A percentile compares a stretch with the other conserved stretches of the same genome.
Conservation (phyloP, 2,797 vertebrate genomes). For the Mus caroli region DNA sequence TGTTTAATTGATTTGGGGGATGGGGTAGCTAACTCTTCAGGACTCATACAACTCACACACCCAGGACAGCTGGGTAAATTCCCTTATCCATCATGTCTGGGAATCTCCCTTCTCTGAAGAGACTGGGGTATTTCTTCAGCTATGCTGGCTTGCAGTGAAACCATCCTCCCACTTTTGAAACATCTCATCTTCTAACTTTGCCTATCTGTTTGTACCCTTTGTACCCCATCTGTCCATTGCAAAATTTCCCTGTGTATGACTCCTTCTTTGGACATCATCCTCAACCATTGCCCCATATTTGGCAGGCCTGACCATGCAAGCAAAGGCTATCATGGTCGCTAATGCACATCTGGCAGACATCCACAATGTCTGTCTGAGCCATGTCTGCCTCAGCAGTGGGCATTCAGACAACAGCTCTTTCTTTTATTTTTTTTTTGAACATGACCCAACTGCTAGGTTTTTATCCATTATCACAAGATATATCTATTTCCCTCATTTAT, state of each 20-base stretch:
- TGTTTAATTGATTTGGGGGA: no score
- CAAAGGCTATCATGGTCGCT: not conserved
- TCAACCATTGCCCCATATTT: not conserved
- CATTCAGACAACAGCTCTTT: not conserved
- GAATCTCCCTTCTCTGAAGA: not conserved
- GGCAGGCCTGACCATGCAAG: not conserved
- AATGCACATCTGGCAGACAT: not conserved
- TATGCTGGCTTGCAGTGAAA: not conserved
- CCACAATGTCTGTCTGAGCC: not conserved
- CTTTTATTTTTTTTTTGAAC: not conserved
- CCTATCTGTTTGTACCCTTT: not conserved
- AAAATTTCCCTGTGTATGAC: not conserved
- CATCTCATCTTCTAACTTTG: not conserved
- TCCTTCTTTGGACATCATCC: not conserved
- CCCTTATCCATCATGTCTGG: not conserved
- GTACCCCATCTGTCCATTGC: not conserved
- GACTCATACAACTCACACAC: not conserved
- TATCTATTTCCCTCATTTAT: not conserved
- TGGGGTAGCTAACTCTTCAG: not conserved
- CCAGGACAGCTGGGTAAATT: not conserved
- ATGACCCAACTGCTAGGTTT: not conserved
- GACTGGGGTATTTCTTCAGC: not conserved
- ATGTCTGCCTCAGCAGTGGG: not conserved
- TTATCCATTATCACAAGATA: not conserved
- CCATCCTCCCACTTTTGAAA: not conserved